Conservation (phyloP, 2,113 vertebrate genomes). For the Otis tarda region DNA sequence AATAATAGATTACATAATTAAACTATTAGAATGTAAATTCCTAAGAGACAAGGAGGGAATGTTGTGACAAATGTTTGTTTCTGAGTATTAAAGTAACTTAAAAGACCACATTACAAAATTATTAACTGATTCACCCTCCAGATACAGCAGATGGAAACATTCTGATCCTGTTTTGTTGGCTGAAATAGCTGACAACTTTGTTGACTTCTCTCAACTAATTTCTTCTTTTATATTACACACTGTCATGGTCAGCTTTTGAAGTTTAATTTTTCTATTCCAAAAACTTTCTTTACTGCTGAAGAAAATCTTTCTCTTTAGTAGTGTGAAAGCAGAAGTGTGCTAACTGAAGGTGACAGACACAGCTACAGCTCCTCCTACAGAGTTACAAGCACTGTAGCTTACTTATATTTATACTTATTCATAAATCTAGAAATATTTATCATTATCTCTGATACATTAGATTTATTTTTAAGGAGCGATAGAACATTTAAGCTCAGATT, state of each 20-base stretch:
- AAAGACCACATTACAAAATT: not conserved
- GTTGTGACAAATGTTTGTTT: not conserved
- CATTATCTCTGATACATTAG: not conserved
- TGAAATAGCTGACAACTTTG: not conserved
- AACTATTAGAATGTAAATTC: not conserved
- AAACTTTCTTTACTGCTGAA: not conserved
- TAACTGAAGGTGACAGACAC: not conserved
- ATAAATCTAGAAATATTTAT: not conserved
- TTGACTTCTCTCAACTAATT: not conserved
- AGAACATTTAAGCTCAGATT: not conserved
- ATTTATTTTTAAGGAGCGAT: not conserved
- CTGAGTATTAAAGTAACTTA: not conserved
- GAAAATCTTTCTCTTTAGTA: not conserved
- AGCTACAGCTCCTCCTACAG: not conserved
- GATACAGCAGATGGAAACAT: not conserved
- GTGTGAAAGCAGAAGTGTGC: not conserved
- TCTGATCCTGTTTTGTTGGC: not conserved
- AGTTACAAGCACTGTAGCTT: not conserved
- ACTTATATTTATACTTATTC: not conserved
- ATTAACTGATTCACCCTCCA: not conserved
- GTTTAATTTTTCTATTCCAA: not conserved
- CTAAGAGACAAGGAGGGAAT: not conserved
- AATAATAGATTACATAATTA: not conserved
- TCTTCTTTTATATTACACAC: not conserved
- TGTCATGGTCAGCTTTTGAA: not conserved